Conservation (phyloP, 2,113 vertebrate species). For the Silurus glanis region DNA sequence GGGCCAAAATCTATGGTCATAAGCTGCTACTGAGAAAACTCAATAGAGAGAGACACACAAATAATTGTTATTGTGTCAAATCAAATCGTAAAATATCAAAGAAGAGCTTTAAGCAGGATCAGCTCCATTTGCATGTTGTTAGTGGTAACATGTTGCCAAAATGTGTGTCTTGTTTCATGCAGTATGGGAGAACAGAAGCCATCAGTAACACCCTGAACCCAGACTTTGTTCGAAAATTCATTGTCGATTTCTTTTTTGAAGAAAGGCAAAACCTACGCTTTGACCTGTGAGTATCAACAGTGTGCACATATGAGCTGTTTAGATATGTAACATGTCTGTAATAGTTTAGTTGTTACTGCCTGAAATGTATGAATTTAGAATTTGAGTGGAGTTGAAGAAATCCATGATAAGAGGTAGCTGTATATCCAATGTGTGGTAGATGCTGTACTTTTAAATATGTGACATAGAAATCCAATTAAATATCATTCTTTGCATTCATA, state of each 20-base stretch:
- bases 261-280: constrained; percentile 96
- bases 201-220: constrained; percentile 98
- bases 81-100: background rate
- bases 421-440: background rate
- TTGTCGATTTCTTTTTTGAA: constrained; percentile 97
- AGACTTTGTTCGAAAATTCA: constrained; percentile 96
- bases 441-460: background rate
- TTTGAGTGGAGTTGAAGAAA: background rate
- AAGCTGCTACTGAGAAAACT: background rate
- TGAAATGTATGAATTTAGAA: background rate
- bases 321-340: background rate
- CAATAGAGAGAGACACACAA: background rate
- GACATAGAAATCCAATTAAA: background rate
- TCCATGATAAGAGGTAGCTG: background rate
- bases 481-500: background rate
- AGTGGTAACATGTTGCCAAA: background rate
- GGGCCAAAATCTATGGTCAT: background rate
- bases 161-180: constrained; percentile 49
- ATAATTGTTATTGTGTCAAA: background rate
- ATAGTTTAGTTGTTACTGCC: background rate
- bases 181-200: constrained; percentile 96
- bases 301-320: background rate
- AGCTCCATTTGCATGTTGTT: background rate
- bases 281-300: constrained; percentile 86
- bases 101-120: background rate